Evolutionary conservation across 92 coral and sea anemone genomes (phyloP).

Genomic region (Ricordea florida): DNA sequence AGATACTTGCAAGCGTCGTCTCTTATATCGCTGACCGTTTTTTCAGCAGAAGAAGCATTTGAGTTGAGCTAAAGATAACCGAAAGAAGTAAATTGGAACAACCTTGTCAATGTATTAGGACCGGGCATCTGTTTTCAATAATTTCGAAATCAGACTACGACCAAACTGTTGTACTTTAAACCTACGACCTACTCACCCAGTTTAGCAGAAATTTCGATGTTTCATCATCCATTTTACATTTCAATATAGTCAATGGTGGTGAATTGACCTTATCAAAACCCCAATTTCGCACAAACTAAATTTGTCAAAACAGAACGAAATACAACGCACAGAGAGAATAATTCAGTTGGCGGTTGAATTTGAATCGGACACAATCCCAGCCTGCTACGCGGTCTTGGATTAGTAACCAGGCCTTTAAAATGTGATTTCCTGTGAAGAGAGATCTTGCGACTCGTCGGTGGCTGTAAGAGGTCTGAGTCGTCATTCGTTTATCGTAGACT

Average conservation of each 20-base stretch:
- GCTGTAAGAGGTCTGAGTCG: neutral
- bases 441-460: conserved; percentile 11
- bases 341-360: conserved; percentile 47
- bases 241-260: neutral
- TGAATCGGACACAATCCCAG: conserved; percentile 26
- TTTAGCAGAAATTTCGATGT: conserved; percentile 5
- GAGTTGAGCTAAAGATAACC: conserved; percentile 1
- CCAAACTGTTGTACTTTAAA: no score
- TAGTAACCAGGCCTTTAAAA: conserved; percentile 32
- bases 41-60: neutral
- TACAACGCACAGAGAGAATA: neutral
- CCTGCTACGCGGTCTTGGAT: neutral
- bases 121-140: no score
- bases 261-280: no score
- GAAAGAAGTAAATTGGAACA: neutral
- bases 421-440: conserved; percentile 15
- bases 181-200: conserved; percentile 46
- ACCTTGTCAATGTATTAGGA: no score
- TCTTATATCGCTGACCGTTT: neutral
- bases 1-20: conserved; percentile 4
- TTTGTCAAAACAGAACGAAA: neutral
- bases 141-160: no score
- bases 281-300: no score
- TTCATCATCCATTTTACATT: conserved; percentile 6
- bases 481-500: neutral